A percentile compares a stretch with the other conserved stretches of the same genome.
phyloP scores from a whole-genome alignment of 1,140 invertebrate species.

The Lepidotrigona ventralis region DNA sequence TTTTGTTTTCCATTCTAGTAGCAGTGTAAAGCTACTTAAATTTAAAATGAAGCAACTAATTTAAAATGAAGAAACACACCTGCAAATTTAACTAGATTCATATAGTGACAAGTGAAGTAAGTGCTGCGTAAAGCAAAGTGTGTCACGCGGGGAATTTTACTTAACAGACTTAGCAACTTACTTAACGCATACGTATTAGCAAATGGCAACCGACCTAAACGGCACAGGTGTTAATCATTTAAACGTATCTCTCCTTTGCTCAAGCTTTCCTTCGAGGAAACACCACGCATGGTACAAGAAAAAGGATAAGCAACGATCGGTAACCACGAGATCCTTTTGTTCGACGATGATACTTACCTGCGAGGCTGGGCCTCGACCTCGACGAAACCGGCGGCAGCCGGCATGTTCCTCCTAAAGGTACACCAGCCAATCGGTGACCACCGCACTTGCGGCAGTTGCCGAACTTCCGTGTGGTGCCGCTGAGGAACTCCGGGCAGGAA shows the following conservation, averaged over 20 bases:
- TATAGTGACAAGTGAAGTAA: too few relatives aligned
- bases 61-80: neutral
- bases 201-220: neutral
- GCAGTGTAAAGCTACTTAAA: too few relatives aligned
- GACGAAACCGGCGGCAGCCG: constrained; percentile 81
- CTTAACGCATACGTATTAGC: neutral
- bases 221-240: neutral
- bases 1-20: too few relatives aligned
- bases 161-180: neutral
- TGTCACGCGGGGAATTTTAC: neutral
- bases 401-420: constrained; percentile 81
- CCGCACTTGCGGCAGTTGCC: constrained; percentile 89
- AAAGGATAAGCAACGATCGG: neutral
- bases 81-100: neutral
- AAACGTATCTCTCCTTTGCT: neutral
- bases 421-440: constrained; percentile 85
- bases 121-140: neutral
- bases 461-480: constrained; percentile 87
- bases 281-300: too few relatives aligned
- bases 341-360: constrained; percentile 63
- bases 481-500: constrained; percentile 87
- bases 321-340: neutral
- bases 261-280: too few relatives aligned
- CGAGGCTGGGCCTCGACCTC: constrained; percentile 74
- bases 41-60: too few relatives aligned